These are phyloP conservation scores for Orchesellides sinensis DNA, from an alignment of 2,888 invertebrate genomes.

Conservation along the genomic window DNA sequence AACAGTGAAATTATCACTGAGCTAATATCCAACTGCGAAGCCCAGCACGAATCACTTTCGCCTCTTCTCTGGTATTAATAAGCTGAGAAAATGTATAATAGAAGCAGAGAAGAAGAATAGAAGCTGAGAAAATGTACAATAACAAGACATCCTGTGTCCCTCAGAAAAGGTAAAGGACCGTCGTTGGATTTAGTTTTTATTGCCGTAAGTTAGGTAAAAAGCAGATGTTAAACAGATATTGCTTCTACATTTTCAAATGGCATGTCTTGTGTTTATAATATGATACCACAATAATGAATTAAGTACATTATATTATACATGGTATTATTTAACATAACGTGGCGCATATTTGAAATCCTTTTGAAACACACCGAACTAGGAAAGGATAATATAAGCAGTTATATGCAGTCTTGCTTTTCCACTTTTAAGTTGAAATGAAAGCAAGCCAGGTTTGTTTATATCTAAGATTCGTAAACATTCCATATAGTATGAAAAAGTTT, in stretches of 20 bases:
- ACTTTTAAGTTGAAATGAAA: too few species aligned
- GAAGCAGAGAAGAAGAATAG: conserved; percentile 30
- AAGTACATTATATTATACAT: too few species aligned
- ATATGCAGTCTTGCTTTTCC: too few species aligned
- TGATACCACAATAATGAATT: too few species aligned
- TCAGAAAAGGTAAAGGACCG: conserved; percentile 34
- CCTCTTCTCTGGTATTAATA: conserved; percentile 49
- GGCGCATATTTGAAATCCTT: neutral
- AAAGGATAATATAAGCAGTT: neutral
- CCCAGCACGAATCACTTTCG: conserved; percentile 48
- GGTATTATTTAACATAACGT: neutral
- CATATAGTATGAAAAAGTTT: neutral
- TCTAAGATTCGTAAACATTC: too few species aligned
- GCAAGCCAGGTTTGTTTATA: too few species aligned
- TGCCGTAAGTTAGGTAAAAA: conserved; percentile 20
- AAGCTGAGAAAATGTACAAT: conserved; percentile 11
- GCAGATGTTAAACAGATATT: neutral
- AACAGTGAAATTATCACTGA: conserved; percentile 60
- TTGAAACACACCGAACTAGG: neutral
- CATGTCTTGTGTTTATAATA: too few species aligned
- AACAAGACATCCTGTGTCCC: too few species aligned
- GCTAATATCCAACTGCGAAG: conserved; percentile 61
- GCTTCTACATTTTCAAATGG: too few species aligned
- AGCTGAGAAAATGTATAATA: neutral
- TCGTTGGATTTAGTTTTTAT: conserved; percentile 49